Evolutionary conservation across 2,888 invertebrate genomes (phyloP).

Genomic region (Drosophila paramelanica): DNA sequence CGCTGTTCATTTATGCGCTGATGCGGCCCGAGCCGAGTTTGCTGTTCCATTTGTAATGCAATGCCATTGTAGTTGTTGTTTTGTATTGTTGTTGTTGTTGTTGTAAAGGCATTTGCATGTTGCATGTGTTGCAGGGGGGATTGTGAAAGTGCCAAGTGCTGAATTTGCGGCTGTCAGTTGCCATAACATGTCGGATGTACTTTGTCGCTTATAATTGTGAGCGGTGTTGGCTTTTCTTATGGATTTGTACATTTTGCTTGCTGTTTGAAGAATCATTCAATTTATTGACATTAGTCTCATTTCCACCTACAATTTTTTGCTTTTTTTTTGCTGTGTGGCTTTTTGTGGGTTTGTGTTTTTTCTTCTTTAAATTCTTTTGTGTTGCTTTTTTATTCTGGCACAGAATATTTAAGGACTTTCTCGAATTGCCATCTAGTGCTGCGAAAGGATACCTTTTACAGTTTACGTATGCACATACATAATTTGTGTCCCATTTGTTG

Average conservation of each 20-base stretch:
- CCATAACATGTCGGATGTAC: conserved; percentile 16
- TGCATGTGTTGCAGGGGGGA: conserved; percentile 45
- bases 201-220: conserved; percentile 18
- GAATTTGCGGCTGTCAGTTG: conserved; percentile 30
- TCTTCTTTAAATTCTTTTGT: conserved; percentile 13
- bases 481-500: conserved; percentile 26
- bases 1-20: conserved; percentile 29
- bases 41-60: conserved; percentile 30
- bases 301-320: conserved; percentile 17
- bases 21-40: conserved; percentile 35
- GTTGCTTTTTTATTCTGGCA: neutral
- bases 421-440: neutral
- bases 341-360: conserved; percentile 5
- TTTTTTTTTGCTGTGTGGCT: conserved; percentile 2
- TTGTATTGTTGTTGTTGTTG: conserved; percentile 14
- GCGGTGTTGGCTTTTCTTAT: conserved; percentile 5
- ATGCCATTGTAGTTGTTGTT: conserved; percentile 4
- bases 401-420: neutral
- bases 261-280: conserved; percentile 36
- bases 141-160: conserved; percentile 4
- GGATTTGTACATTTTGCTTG: conserved; percentile 16
- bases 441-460: conserved; percentile 4
- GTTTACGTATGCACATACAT: conserved; percentile 32
- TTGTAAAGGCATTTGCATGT: conserved; percentile 44
- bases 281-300: conserved; percentile 38